Evolutionary conservation across 2,888 invertebrate species (phyloP).

Genomic region (Habroteleia sp.): DNA sequence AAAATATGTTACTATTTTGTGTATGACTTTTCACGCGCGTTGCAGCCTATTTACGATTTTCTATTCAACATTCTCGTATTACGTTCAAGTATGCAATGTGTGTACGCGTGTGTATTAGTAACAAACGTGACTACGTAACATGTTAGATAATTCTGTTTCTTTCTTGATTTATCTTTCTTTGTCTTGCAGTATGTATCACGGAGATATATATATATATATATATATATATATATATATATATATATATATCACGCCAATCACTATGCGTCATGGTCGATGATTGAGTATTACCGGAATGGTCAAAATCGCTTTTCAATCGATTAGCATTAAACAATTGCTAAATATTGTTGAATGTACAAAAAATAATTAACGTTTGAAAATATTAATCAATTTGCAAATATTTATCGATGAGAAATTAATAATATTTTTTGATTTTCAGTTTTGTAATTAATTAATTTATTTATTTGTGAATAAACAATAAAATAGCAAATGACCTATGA

Average conservation of each 20-base stretch:
- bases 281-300: constrained; percentile 35
- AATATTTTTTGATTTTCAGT: no score
- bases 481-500: no score
- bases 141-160: constrained; percentile 63
- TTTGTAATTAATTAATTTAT: no score
- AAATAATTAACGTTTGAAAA: no score
- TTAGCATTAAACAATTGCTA: no score
- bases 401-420: no score
- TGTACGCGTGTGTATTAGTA: constrained; percentile 34
- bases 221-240: no score
- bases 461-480: no score
- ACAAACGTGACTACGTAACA: constrained; percentile 62
- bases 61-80: constrained; percentile 57
- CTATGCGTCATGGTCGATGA: constrained; percentile 48
- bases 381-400: no score
- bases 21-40: constrained; percentile 47
- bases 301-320: constrained; percentile 30
- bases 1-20: constrained; percentile 48
- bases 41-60: constrained; percentile 58
- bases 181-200: constrained; percentile 47
- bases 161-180: constrained; percentile 40
- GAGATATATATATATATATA: no score
- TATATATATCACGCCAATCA: constrained; percentile 59
- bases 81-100: constrained; percentile 42
- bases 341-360: no score